Conservation (phyloP, 2,888 invertebrate species). For the Heteromyza rotundicornis region DNA sequence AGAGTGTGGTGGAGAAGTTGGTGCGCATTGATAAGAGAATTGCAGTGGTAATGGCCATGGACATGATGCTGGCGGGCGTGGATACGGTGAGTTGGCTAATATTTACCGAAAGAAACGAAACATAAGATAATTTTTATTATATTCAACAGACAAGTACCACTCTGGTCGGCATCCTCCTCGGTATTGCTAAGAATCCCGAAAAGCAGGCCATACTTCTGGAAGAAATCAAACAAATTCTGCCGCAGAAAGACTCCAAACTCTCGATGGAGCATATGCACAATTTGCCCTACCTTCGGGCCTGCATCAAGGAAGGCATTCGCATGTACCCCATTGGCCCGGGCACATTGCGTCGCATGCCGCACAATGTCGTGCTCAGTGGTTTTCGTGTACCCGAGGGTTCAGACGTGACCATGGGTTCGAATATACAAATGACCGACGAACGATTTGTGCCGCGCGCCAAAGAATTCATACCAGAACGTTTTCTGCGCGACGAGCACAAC, state of each 20-base stretch:
- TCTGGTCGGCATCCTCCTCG: slow-evolving; percentile 66
- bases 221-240: slow-evolving; percentile 65
- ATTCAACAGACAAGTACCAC: slow-evolving; percentile 59
- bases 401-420: slow-evolving; percentile 74
- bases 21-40: slow-evolving; percentile 68
- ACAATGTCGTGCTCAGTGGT: slow-evolving; percentile 69
- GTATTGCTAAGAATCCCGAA: slow-evolving; percentile 68
- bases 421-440: slow-evolving; percentile 69
- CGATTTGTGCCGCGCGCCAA: slow-evolving; percentile 70
- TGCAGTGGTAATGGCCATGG: slow-evolving; percentile 72
- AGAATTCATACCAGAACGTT: slow-evolving; percentile 77
- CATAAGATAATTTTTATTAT: neutral
- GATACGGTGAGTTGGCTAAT: slow-evolving; percentile 70
- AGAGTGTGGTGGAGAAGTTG: slow-evolving; percentile 71
- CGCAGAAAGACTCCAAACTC: slow-evolving; percentile 58
- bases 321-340: slow-evolving; percentile 69
- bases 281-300: slow-evolving; percentile 73
- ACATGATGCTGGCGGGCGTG: slow-evolving; percentile 75
- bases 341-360: slow-evolving; percentile 66
- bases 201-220: slow-evolving; percentile 70
- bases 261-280: slow-evolving; percentile 62
- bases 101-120: no score
- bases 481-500: slow-evolving; percentile 64
- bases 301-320: slow-evolving; percentile 76
- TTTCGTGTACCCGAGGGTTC: slow-evolving; percentile 71